phyloP scores from a whole-genome alignment of 1,140 invertebrate species.

The Psilanteris sp. region DNA sequence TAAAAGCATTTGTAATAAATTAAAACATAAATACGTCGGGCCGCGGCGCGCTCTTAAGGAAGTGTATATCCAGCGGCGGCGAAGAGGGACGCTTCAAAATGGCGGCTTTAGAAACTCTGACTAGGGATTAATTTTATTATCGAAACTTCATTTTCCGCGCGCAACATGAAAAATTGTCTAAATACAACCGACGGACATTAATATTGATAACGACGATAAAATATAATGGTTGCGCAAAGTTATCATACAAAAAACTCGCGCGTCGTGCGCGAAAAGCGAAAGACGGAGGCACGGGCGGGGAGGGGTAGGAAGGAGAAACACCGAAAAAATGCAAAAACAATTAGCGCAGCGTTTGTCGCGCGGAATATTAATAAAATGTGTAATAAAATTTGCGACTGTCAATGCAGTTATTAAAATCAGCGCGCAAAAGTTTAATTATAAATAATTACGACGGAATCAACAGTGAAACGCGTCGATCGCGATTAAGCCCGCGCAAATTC shows the following conservation, averaged over 20 bases:
- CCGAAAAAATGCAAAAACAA: constrained; percentile 2
- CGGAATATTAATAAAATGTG: constrained; percentile 19
- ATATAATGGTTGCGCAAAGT: constrained; percentile 3
- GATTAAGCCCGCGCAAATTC: constrained; percentile 19
- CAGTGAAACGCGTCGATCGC: background rate
- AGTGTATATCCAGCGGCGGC: constrained; percentile 15
- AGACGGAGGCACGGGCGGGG: no score
- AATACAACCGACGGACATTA: constrained; percentile 30
- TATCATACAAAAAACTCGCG: constrained; percentile 11
- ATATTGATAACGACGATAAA: constrained; percentile 48
- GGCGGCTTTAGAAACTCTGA: constrained; percentile 47
- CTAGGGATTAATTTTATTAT: constrained; percentile 59
- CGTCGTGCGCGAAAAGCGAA: no score
- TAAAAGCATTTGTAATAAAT: constrained; percentile 62
- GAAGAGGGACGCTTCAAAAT: constrained; percentile 48
- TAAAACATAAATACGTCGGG: constrained; percentile 44
- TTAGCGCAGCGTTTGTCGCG: background rate
- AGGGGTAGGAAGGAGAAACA: no score
- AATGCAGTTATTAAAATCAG: background rate
- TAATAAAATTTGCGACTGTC: constrained; percentile 27
- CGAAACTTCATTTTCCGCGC: constrained; percentile 43
- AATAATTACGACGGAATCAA: constrained; percentile 35
- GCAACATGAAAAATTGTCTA: constrained; percentile 48
- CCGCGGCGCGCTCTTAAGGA: constrained; percentile 38
- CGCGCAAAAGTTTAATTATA: constrained; percentile 27